Conservation (phyloP, 2,113 vertebrate species). For the Argyrosomus japonicus region DNA sequence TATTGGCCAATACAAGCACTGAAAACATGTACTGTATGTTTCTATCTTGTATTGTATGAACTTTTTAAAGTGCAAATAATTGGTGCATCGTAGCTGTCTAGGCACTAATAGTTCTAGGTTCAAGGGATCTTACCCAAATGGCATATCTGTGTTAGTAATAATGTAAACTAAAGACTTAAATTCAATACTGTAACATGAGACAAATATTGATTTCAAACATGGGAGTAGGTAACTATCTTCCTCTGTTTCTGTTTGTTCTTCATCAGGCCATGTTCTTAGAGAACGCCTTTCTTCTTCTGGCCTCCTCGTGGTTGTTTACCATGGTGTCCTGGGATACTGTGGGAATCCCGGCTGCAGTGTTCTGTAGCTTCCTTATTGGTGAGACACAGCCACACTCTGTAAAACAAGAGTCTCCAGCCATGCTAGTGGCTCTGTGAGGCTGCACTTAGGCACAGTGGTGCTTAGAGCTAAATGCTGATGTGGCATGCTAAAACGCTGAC, state of each 20-base stretch:
- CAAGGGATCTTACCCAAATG: background rate
- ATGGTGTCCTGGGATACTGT: constrained; percentile 82
- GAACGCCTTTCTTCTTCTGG: constrained; percentile 85
- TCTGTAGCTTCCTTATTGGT: constrained; percentile 88
- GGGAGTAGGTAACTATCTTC: background rate
- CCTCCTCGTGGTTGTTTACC: constrained; percentile 86
- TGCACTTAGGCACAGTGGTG: background rate
- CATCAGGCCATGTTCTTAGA: constrained; percentile 82
- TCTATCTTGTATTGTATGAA: background rate
- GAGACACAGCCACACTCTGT: constrained; percentile 50
- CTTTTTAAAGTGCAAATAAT: background rate
- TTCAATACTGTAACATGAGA: background rate
- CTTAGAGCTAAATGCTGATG: no score
- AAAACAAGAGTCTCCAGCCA: background rate
- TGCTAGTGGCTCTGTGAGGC: background rate
- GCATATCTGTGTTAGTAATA: background rate
- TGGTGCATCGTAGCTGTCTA: background rate
- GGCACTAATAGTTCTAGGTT: no score
- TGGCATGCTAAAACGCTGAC: no score
- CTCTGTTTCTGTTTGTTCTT: constrained; percentile 10
- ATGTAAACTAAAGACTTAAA: background rate
- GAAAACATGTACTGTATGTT: background rate
- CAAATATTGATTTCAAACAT: background rate
- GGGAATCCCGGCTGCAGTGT: constrained; percentile 75
- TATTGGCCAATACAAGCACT: background rate